Conservation (phyloP, 2,113 vertebrate genomes). For the Campylorhamphus procurvoides region DNA sequence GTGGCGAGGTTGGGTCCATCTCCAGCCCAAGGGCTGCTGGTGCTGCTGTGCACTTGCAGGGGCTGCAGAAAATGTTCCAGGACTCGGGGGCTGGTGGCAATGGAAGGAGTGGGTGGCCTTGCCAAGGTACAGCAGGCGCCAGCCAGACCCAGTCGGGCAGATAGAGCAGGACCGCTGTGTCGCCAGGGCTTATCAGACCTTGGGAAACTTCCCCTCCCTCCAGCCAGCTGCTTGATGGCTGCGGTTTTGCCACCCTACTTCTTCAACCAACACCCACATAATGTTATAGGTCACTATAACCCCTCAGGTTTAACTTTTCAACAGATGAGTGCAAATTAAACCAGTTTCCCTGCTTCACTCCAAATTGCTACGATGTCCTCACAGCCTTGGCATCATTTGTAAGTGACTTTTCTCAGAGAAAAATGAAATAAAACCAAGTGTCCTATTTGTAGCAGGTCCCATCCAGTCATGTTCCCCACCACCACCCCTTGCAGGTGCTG, state of each 20-base stretch:
- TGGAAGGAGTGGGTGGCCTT: neutral
- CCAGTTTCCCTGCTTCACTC: neutral
- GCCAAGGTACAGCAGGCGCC: neutral
- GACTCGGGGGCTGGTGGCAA: rapidly evolving
- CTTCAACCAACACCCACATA: neutral
- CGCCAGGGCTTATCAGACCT: constrained; percentile 26
- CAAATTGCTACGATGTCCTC: rapidly evolving
- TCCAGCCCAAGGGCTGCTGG: neutral
- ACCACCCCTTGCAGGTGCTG: neutral
- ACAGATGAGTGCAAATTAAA: neutral
- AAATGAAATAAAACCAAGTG: neutral
- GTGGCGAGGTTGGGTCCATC: rapidly evolving
- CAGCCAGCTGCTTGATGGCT: neutral
- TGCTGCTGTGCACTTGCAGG: neutral
- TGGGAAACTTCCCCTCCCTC: neutral
- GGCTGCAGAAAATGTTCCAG: neutral
- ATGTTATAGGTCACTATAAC: neutral
- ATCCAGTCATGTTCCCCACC: neutral
- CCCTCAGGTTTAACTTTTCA: neutral
- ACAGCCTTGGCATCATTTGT: rapidly evolving
- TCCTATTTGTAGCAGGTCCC: neutral
- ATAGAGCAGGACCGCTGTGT: rapidly evolving
- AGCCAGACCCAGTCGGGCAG: neutral
- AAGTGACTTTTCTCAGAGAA: rapidly evolving
- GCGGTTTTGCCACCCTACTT: neutral